Base-by-base conservation (phyloP, 2,797 vertebrate species). In the Sebastes baramenuke region DNA sequence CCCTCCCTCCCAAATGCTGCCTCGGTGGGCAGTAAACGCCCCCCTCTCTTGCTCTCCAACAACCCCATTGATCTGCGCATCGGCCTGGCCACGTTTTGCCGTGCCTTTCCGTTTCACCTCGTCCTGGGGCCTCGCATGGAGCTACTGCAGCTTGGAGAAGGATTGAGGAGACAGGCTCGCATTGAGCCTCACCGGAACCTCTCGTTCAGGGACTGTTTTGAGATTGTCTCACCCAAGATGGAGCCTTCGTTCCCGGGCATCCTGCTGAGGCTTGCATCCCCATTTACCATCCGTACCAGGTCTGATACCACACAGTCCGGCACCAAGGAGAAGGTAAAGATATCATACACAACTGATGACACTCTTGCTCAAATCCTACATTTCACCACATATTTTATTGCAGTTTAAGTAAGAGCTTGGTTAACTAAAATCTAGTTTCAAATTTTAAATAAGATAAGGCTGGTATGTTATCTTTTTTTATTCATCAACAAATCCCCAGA, bases 61-160 rank as follows among this genome's bases (percentile, higher is more conserved):
- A 96, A 96, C 34, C 97, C 98, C 1, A 92, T 95, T 5, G 98
- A 99, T 91, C 95, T 99, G 88, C 93, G 97, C 86, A 98, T 99
- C 32, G 96, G 97, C 91, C 97, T 99, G 95, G 98, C 91, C 88
- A 99, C 98, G 3, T 99, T 99, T 95, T 99, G 98, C 94, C 95
- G 97, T 90, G 97, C 97, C 67, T 99, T 99, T 82, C 99, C 99
- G 0, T 99, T 99, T 92, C 99, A 99, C 83, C 88, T 99, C 70
- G 97, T 99, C 93, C 96, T 99, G 87, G 99, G 99, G 75, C 94
- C 97, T 71, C 95, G 91, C 88, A 99, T 99, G 99, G 90, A 96
- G 55, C 84, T 99, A 30, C 95, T 99, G 72, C 98, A 99, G 95
- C 96, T 99, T 13, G 99, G 99, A 22, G 99, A 98, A 92, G 98